Evolutionary conservation across 1,140 invertebrate species (phyloP).

Genomic region (Drosophila pruinosa): DNA sequence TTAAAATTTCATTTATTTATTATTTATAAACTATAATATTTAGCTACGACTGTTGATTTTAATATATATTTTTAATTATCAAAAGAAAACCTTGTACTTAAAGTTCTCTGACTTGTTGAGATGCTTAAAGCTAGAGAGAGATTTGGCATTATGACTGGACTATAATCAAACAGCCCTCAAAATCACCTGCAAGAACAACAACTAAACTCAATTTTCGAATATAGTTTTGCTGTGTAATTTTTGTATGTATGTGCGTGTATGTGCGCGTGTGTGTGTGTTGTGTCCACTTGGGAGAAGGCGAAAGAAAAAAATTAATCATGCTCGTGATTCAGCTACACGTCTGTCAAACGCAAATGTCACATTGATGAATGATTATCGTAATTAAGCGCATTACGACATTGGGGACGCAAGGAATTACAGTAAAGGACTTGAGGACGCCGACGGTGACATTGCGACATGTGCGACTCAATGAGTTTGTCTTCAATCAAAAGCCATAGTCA

Average conservation of each 20-base stretch:
- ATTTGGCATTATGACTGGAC: not conserved
- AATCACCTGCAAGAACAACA: not conserved
- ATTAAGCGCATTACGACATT: slow-evolving; percentile 70
- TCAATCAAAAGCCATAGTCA: slow-evolving; percentile 52
- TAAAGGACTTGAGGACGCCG: too few species aligned
- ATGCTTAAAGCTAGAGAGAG: not conserved
- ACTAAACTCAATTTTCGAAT: slow-evolving; percentile 1
- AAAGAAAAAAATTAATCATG: slow-evolving; percentile 62
- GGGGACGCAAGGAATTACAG: slow-evolving; percentile 31
- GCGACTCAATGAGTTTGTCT: slow-evolving; percentile 37
- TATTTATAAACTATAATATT: too few species aligned
- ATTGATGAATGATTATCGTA: slow-evolving; percentile 79
- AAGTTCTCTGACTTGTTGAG: not conserved
- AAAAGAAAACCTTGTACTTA: too few species aligned
- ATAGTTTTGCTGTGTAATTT: slow-evolving; percentile 31
- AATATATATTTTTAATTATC: too few species aligned
- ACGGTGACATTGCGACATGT: slow-evolving; percentile 66
- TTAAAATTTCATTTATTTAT: too few species aligned
- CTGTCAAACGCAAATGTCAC: slow-evolving; percentile 78
- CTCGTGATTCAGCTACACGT: slow-evolving; percentile 64
- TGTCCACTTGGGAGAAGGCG: not conserved
- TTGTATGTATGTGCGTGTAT: slow-evolving; percentile 4
- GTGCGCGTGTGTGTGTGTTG: not conserved
- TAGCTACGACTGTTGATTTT: too few species aligned
- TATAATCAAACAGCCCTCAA: not conserved